Percentiles rank a stretch among this genome's conserved stretches.
phyloP scores from a whole-genome alignment of 2,113 vertebrate species.

The Psammodynastes pulverulentus region DNA sequence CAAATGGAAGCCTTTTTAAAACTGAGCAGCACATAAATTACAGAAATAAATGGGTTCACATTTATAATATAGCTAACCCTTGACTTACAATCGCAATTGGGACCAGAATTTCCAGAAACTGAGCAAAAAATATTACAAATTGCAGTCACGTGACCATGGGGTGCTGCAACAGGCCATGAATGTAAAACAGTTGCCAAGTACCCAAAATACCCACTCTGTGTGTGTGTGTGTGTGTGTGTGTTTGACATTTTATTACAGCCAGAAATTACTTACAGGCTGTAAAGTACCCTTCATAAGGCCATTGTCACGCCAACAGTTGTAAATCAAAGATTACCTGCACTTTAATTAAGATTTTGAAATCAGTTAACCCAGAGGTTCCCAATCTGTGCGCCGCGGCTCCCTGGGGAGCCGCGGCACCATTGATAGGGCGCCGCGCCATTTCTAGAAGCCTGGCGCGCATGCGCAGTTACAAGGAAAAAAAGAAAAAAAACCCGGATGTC shows the following conservation, averaged over 20 bases:
- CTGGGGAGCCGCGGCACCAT: too few relatives aligned
- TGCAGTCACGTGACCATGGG: background rate
- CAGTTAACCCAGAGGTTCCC: too few relatives aligned
- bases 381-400: too few relatives aligned
- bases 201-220: too few relatives aligned
- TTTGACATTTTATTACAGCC: background rate
- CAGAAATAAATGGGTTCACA: background rate
- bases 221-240: too few relatives aligned
- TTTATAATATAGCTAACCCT: background rate
- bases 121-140: background rate
- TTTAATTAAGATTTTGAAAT: background rate
- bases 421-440: too few relatives aligned
- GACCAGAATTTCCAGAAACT: background rate
- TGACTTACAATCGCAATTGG: background rate
- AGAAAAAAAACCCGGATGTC: too few relatives aligned
- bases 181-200: background rate
- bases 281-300: background rate
- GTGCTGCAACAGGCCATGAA: background rate
- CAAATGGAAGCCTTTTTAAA: background rate
- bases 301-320: background rate
- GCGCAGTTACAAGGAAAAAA: too few relatives aligned
- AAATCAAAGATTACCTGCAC: background rate
- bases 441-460: too few relatives aligned
- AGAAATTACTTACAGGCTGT: background rate
- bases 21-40: background rate